phyloP scores from a whole-genome alignment of 1,140 invertebrate genomes.

The Drosophila simulans region DNA sequence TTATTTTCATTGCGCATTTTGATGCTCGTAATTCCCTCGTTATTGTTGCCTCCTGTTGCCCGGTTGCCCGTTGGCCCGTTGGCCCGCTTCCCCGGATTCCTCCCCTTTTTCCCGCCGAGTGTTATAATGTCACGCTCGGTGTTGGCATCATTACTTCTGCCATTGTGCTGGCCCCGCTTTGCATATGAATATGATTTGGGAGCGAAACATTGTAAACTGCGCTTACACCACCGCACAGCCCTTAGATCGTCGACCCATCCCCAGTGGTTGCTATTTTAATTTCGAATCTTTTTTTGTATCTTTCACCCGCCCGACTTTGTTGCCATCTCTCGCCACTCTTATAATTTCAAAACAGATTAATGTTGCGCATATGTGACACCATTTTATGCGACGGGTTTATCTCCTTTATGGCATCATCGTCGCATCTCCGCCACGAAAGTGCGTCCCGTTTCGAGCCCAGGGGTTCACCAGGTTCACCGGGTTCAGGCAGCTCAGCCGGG shows the following conservation, averaged over 20 bases:
- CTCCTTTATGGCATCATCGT: slow-evolving; percentile 80
- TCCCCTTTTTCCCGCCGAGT: slow-evolving; percentile 8
- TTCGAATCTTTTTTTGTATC: slow-evolving; percentile 61
- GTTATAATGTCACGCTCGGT: slow-evolving; percentile 74
- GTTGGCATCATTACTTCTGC: slow-evolving; percentile 77
- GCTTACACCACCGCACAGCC: slow-evolving; percentile 65
- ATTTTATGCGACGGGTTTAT: slow-evolving; percentile 82
- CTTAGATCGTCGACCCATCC: slow-evolving; percentile 3
- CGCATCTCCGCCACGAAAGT: slow-evolving; percentile 34
- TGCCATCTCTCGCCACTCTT: slow-evolving; percentile 63
- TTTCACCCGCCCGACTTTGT: slow-evolving; percentile 21
- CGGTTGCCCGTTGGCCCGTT: not conserved
- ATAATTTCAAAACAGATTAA: slow-evolving; percentile 84
- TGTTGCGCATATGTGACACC: slow-evolving; percentile 84
- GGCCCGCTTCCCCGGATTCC: slow-evolving; percentile 13
- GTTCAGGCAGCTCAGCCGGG: slow-evolving; percentile 31
- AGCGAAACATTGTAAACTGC: slow-evolving; percentile 70
- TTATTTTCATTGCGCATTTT: slow-evolving; percentile 84
- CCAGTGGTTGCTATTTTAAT: slow-evolving; percentile 78
- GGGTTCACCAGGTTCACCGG: slow-evolving; percentile 32
- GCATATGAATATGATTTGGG: slow-evolving; percentile 81
- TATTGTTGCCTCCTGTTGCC: slow-evolving; percentile 75
- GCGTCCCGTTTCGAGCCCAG: slow-evolving; percentile 15
- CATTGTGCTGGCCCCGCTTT: slow-evolving; percentile 66
- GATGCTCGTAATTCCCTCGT: slow-evolving; percentile 82